Conservation (phyloP, 1,140 invertebrate genomes). For the Heliconius eleuchia region DNA sequence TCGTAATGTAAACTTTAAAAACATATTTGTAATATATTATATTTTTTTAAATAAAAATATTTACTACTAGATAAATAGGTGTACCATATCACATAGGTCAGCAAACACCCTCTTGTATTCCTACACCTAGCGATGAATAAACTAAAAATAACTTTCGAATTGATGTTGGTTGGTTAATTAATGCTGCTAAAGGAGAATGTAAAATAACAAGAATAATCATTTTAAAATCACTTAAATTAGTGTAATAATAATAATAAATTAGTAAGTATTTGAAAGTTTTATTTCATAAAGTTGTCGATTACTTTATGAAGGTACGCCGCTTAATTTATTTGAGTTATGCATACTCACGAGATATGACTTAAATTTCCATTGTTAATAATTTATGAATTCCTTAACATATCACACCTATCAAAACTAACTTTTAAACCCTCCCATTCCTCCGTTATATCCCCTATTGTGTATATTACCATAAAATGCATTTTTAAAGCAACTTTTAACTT, state of each 20-base stretch:
- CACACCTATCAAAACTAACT: not conserved
- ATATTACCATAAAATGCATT: not conserved
- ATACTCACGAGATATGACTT: not conserved
- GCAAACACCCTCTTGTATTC: slow-evolving; percentile 47
- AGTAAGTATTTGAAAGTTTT: not conserved
- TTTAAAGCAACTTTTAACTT: slow-evolving; percentile 44
- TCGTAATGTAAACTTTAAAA: not conserved
- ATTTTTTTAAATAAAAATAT: not conserved
- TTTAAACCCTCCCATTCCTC: not conserved
- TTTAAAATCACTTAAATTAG: not conserved
- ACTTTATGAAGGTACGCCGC: not conserved
- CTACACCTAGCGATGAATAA: slow-evolving; percentile 26
- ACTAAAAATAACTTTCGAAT: slow-evolving; percentile 48
- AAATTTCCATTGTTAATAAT: not conserved
- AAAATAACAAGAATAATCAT: not conserved
- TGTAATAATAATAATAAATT: no score
- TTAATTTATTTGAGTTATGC: not conserved
- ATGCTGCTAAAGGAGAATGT: not conserved
- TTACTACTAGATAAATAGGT: slow-evolving; percentile 20
- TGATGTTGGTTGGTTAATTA: not conserved
- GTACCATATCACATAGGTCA: slow-evolving; percentile 57
- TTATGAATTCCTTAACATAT: not conserved
- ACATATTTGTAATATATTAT: not conserved
- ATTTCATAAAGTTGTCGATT: not conserved
- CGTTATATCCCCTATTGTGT: not conserved